A percentile compares a stretch with the other conserved stretches of the same genome.
phyloP scores from a whole-genome alignment of 2,113 vertebrate species.

The Ciconia maguari region DNA sequence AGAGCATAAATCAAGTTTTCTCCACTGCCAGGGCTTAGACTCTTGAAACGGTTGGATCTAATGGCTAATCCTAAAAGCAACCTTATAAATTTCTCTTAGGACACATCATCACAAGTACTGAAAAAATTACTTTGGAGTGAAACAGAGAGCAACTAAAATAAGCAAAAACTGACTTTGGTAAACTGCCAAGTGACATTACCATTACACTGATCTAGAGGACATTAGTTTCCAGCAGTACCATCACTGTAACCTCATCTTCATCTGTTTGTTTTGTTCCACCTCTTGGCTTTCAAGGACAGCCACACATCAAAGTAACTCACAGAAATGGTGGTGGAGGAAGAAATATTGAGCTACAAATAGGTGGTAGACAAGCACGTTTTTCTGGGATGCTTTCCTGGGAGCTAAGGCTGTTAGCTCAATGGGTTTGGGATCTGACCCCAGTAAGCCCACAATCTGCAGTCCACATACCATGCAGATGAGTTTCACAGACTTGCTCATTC shows the following conservation, averaged over 20 bases:
- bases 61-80: not conserved
- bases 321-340: not conserved
- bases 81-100: not conserved
- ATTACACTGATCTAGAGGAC: not conserved
- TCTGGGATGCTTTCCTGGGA: not conserved
- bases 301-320: not conserved
- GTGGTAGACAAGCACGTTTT: not conserved
- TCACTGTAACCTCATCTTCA: not conserved
- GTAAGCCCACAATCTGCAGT: not conserved
- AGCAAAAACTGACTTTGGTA: not conserved
- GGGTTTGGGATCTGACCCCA: not conserved
- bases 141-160: not conserved
- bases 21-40: not conserved
- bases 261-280: not conserved
- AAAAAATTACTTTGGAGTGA: not conserved
- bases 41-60: not conserved
- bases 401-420: not conserved
- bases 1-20: not conserved
- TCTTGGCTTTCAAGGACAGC: not conserved
- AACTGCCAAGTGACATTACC: not conserved
- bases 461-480: accelerated
- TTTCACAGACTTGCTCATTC: not conserved
- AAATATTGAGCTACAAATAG: not conserved
- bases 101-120: not conserved
- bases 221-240: not conserved